Base-by-base conservation (phyloP, 37 sponge, comb jelly and placozoan species). In the Amphimedon queenslandica region DNA sequence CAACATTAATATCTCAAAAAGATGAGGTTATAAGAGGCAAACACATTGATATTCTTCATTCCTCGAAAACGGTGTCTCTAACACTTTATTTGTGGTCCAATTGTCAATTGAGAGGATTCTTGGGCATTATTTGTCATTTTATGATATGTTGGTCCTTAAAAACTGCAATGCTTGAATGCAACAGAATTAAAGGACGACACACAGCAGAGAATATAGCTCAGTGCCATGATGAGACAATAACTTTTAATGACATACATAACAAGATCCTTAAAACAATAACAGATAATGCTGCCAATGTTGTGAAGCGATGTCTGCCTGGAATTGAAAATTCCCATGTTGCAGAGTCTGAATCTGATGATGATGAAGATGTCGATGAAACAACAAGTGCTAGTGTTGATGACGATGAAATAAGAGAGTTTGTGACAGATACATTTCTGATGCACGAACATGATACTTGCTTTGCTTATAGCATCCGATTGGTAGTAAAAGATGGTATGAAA, bases 401-500 rank as follows among this genome's bases (percentile, higher is more conserved):
- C n/a, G 70, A 69, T 25, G 18, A 47, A 18, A 13, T 18, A 13
- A 47, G 13, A 18, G 51, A 47, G 13, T n/a, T n/a, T n/a, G n/a
- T n/a, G n/a, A 47, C 13, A 18, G 51, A 13, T 47, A 2, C 37
- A 23, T 31, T 29, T 21, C 21, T 10, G 37, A 1, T 69, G 37
- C 47, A 24, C 2, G 42, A 33, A 23, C 38, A 37, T n/a, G 2
- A 41, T 6, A 37, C 47, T 29, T 69, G 70, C 28, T 69, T 69
- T 69, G 70, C 70, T 25, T 43, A 69, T 37, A 69, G 43, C 8
- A 41, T 69, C 20, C 70, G 40, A 37, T 29, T 69, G 23, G 38
- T 32, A 29, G 43, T 69, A 5, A 69, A 69, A 33, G 75, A 74
- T 39, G 75, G 75, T 1, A 42, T 74, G 25, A 74, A 74, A 21